phyloP scores from a whole-genome alignment of 2,797 vertebrate species.

The Clarias laeviceps region DNA sequence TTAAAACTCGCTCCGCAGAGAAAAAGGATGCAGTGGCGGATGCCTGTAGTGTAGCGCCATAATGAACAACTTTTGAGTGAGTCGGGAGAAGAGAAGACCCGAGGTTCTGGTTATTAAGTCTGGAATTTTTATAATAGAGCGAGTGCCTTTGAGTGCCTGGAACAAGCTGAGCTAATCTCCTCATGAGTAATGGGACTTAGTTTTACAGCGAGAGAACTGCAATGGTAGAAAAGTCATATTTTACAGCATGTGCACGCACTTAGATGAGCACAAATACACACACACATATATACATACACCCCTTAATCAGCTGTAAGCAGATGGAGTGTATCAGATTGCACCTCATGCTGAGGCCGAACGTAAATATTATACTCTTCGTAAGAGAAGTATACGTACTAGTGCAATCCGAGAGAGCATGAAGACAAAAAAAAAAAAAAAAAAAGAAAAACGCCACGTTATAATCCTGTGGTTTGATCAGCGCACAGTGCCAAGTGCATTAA shows the following conservation, averaged over 20 bases:
- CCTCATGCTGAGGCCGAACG: conserved; percentile 3
- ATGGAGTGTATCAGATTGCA: conserved; percentile 37
- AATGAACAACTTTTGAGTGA: conserved; percentile 54
- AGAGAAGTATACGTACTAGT: not conserved
- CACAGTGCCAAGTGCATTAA: not conserved
- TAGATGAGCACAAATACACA: conserved; percentile 15
- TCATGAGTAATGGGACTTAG: conserved; percentile 46
- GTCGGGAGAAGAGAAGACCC: conserved; percentile 39
- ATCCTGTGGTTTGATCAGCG: conserved; percentile 28
- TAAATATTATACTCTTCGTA: conserved; percentile 33
- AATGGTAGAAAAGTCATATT: conserved; percentile 28
- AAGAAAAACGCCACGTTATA: not conserved
- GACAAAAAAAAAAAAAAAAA: not conserved
- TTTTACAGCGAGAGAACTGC: conserved; percentile 33
- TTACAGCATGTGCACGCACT: conserved; percentile 13
- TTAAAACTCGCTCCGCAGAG: conserved; percentile 39
- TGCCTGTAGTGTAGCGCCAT: conserved; percentile 11
- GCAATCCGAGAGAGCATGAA: not conserved
- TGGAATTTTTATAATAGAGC: conserved; percentile 49
- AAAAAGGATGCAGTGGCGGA: conserved; percentile 31
- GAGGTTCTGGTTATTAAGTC: conserved; percentile 51
- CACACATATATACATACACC: not conserved
- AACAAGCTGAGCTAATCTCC: conserved; percentile 54
- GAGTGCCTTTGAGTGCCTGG: conserved; percentile 54
- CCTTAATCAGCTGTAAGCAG: conserved; percentile 34